Percentiles rank a stretch among this genome's conserved stretches.
Evolutionary conservation across 1,140 invertebrate genomes (phyloP).

Genomic region (Zophobas morio): DNA sequence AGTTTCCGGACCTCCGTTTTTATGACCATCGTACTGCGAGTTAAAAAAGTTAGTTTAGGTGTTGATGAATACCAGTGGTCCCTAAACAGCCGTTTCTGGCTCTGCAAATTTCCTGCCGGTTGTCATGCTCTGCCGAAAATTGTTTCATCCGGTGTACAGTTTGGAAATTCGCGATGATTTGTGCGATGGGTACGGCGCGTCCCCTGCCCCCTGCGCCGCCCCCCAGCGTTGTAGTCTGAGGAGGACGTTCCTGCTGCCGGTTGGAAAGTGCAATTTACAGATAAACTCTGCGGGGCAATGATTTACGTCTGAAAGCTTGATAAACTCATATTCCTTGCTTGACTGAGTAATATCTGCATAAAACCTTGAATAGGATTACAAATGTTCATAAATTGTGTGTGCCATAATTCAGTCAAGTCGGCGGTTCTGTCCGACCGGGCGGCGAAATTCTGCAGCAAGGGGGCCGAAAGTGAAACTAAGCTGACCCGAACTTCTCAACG

Average conservation of each 20-base stretch:
- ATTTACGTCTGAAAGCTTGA: constrained; percentile 69
- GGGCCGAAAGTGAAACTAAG: constrained; percentile 35
- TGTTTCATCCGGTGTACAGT: constrained; percentile 38
- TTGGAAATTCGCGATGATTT: constrained; percentile 55
- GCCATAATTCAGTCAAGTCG: constrained; percentile 66
- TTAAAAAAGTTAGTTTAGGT: no score
- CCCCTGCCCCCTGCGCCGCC: not conserved
- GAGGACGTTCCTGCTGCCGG: constrained; percentile 39
- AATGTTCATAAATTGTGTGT: constrained; percentile 69
- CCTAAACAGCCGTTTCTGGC: no score
- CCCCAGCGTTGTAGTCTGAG: constrained; percentile 17
- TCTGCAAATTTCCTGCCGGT: not conserved
- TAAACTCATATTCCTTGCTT: constrained; percentile 69
- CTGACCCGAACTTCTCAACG: constrained; percentile 26
- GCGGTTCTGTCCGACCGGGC: constrained; percentile 31
- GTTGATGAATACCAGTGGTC: no score
- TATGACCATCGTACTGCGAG: no score
- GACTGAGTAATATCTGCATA: constrained; percentile 69
- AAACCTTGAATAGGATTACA: constrained; percentile 69
- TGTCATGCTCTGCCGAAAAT: not conserved
- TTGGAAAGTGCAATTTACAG: constrained; percentile 68
- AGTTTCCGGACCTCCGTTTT: no score
- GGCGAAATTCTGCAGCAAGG: constrained; percentile 26
- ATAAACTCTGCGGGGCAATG: constrained; percentile 66
- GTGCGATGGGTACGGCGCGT: constrained; percentile 47